Conservation (phyloP, 2,888 invertebrate species). For the Eutolmus rufibarbis region DNA sequence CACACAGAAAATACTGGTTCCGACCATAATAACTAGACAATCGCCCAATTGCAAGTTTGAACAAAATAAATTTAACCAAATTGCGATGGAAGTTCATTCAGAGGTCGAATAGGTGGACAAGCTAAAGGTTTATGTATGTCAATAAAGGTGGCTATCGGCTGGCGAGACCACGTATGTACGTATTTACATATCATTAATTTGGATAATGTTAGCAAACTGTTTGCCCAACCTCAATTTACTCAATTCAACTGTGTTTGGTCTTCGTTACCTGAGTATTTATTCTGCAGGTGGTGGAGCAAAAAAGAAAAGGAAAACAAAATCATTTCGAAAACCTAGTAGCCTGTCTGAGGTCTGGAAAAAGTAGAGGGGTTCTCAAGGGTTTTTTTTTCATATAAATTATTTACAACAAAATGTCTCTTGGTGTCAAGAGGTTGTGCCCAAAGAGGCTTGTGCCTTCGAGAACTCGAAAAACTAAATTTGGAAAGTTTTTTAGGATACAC, state of each 20-base stretch:
- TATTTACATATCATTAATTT: conserved; percentile 13
- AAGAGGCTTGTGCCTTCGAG: neutral
- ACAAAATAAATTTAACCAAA: neutral
- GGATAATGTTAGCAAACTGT: neutral
- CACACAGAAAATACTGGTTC: neutral
- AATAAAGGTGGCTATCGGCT: neutral
- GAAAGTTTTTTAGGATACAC: neutral
- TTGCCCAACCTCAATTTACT: conserved; percentile 4
- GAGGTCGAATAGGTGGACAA: neutral
- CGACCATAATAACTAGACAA: neutral
- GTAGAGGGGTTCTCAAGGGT: too few species aligned
- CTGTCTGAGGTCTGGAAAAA: too few species aligned
- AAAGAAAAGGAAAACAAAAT: neutral
- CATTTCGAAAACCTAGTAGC: neutral
- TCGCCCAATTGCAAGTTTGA: neutral
- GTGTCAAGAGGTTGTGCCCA: neutral
- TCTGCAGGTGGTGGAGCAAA: neutral
- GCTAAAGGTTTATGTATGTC: neutral
- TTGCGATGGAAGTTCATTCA: neutral
- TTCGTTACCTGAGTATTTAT: neutral
- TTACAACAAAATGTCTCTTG: neutral
- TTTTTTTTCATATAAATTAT: neutral
- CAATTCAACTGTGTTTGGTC: neutral
- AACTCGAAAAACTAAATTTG: neutral
- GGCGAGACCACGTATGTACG: neutral